These are phyloP conservation scores for Physocephala rufipes DNA, from an alignment of 2,888 invertebrate genomes.

Conservation along the genomic window DNA sequence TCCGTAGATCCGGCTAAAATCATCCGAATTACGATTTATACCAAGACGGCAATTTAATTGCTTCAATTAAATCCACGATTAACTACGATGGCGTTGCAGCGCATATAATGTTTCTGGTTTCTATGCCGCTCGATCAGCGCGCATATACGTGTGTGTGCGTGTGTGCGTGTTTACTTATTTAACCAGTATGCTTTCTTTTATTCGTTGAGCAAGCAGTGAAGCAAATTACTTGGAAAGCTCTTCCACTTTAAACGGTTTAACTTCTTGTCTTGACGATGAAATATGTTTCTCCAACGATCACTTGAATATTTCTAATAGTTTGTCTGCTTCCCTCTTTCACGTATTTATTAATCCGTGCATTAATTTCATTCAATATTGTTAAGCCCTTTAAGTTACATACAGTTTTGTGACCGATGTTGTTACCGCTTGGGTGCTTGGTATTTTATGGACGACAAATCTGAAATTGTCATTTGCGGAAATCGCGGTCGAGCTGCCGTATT, in stretches of 20 bases:
- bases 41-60: conserved; percentile 54
- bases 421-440: too few relatives aligned
- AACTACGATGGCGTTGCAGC: conserved; percentile 35
- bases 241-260: not conserved
- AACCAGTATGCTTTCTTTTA: not conserved
- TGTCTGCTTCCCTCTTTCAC: too few relatives aligned
- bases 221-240: not conserved
- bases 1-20: not conserved
- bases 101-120: not conserved
- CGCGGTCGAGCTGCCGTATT: too few relatives aligned
- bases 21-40: conserved; percentile 4
- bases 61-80: conserved; percentile 56
- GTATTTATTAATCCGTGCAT: too few relatives aligned
- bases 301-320: too few relatives aligned
- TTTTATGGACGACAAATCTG: too few relatives aligned
- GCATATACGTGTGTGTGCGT: conserved; percentile 2
- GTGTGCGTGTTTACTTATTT: not conserved
- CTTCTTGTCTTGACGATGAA: too few relatives aligned
- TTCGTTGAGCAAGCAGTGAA: conserved; percentile 21
- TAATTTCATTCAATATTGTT: too few relatives aligned
- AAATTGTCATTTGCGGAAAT: too few relatives aligned
- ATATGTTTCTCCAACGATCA: too few relatives aligned
- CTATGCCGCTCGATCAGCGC: conserved; percentile 14
- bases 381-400: too few relatives aligned
- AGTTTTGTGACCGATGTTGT: too few relatives aligned